Conservation (phyloP, 2,888 invertebrate genomes). For the Parnassius smintheus region DNA sequence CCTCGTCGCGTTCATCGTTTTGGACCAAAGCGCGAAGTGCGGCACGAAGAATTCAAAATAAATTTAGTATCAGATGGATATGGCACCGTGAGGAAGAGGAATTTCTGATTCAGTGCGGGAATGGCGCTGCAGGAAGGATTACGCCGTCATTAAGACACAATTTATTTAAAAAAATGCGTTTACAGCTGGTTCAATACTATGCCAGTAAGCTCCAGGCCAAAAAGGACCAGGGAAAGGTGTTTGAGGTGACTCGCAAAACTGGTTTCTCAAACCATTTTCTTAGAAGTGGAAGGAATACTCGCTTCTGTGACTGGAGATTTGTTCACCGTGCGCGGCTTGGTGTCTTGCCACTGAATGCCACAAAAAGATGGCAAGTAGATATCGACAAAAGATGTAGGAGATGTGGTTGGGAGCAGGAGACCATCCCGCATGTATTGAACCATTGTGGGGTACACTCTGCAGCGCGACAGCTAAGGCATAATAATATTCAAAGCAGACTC, state of each 20-base stretch:
- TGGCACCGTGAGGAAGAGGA: neutral
- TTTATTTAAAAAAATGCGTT: neutral
- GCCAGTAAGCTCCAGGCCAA: neutral
- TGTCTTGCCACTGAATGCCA: no score
- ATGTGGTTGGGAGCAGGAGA: no score
- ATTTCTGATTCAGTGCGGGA: neutral
- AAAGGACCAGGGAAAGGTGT: neutral
- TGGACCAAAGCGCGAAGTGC: conserved; percentile 1
- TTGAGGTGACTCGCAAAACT: neutral
- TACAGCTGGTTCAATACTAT: neutral
- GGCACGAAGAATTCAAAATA: neutral
- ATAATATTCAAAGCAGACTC: no score
- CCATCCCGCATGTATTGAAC: no score
- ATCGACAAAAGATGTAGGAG: no score
- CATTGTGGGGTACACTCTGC: no score
- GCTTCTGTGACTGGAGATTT: no score
- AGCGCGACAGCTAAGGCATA: no score
- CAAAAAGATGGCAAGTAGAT: no score
- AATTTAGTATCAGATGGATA: neutral
- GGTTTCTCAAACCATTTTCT: no score
- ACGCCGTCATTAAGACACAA: neutral
- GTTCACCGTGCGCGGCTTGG: no score
- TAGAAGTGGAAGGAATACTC: no score
- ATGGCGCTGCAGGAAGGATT: neutral
- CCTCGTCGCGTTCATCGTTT: neutral